Evolutionary conservation across 2,113 vertebrate genomes (phyloP).

Genomic region (Propithecus coquereli): DNA sequence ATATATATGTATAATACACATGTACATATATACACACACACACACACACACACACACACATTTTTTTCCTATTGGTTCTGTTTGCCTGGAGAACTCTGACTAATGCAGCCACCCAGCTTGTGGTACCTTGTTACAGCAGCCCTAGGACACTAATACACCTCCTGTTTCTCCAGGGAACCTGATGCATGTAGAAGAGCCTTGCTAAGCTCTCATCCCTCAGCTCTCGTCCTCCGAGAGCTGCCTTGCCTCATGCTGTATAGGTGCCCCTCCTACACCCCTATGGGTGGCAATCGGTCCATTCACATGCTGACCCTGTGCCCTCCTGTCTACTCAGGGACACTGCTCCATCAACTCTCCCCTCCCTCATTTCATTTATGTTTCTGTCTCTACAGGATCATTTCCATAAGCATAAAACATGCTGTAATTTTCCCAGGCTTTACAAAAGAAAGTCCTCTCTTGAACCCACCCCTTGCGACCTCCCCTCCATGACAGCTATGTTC

Average conservation of each 20-base stretch:
- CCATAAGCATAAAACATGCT: neutral
- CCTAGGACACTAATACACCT: neutral
- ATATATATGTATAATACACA: no score
- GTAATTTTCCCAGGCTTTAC: neutral
- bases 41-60: no score
- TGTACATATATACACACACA: no score
- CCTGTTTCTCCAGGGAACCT: neutral
- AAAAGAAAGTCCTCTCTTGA: neutral
- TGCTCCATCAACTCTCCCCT: neutral
- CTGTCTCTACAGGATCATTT: neutral
- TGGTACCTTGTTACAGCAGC: no score
- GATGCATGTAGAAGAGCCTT: neutral
- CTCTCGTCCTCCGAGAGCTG: neutral
- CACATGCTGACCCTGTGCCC: neutral
- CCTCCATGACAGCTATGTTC: neutral
- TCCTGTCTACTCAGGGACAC: neutral
- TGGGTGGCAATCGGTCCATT: neutral
- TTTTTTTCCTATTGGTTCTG: neutral
- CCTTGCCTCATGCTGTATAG: neutral
- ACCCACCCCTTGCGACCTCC: neutral
- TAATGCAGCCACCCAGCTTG: neutral
- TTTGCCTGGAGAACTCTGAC: neutral
- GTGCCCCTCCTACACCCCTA: neutral
- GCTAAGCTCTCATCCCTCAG: neutral
- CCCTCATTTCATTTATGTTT: neutral